Conservation (phyloP, 2,797 vertebrate genomes). For the Enteromius anoplus region DNA sequence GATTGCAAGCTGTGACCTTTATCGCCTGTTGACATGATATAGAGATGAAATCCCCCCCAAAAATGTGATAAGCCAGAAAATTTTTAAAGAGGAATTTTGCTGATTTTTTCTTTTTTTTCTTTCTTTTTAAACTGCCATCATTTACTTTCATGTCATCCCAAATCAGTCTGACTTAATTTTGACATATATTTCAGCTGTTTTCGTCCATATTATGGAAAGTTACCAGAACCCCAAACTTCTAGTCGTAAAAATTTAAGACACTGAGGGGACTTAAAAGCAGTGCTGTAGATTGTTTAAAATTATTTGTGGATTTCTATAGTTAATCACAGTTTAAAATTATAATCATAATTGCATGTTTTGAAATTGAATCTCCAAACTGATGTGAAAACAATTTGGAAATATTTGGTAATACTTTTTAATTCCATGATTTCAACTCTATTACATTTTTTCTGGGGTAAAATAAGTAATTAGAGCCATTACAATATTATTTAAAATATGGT, state of each 20-base stretch:
- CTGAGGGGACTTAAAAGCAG: background rate
- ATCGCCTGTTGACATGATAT: background rate
- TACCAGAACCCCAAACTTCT: background rate
- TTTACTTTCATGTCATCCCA: background rate
- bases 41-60: background rate
- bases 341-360: background rate
- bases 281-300: background rate
- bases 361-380: background rate
- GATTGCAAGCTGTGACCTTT: slow-evolving; percentile 33
- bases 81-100: background rate
- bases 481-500: background rate
- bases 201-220: background rate
- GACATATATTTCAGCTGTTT: background rate
- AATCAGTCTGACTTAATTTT: background rate
- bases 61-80: background rate
- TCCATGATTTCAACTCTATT: background rate
- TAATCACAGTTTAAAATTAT: background rate
- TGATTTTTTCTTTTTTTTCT: too few species aligned
- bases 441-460: background rate
- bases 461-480: background rate
- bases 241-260: background rate
- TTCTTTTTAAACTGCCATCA: background rate
- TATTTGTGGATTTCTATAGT: background rate
- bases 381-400: background rate
- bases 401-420: background rate